Conservation (phyloP, 2,888 invertebrate species). For the Scrobipalpa atriplicella region DNA sequence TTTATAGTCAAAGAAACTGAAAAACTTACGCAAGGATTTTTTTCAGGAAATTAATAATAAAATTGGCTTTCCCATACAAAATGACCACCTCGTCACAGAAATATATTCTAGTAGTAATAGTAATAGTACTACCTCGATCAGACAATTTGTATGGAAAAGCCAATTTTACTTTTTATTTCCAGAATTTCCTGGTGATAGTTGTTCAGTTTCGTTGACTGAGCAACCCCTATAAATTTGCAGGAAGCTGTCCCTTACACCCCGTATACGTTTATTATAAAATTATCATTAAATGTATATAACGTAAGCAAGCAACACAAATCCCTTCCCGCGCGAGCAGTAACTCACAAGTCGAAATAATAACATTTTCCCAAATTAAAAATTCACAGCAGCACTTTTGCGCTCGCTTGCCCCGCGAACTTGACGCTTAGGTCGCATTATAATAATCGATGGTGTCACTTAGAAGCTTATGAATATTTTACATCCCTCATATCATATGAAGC, state of each 20-base stretch:
- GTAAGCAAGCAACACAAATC: background rate
- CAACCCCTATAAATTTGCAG: too few relatives aligned
- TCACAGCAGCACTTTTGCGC: slow-evolving; percentile 4
- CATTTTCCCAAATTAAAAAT: slow-evolving; percentile 13
- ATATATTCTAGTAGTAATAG: too few relatives aligned
- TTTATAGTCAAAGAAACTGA: too few relatives aligned
- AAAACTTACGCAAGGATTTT: too few relatives aligned
- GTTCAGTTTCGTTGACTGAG: too few relatives aligned
- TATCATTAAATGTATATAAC: background rate
- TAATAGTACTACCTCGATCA: too few relatives aligned
- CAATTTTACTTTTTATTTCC: too few relatives aligned
- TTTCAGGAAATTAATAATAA: too few relatives aligned
- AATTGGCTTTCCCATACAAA: too few relatives aligned
- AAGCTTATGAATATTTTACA: slow-evolving; percentile 62
- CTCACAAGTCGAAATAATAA: slow-evolving; percentile 9
- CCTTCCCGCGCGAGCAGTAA: background rate
- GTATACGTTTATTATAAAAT: background rate
- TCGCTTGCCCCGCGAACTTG: slow-evolving; percentile 12
- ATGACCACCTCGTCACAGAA: too few relatives aligned
- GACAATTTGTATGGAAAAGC: too few relatives aligned
- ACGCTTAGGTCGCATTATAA: slow-evolving; percentile 51
- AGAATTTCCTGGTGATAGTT: too few relatives aligned
- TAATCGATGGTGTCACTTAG: slow-evolving; percentile 66
- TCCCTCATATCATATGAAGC: slow-evolving; percentile 45
- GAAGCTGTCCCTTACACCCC: background rate